A percentile compares a stretch with the other conserved stretches of the same genome.
Evolutionary conservation across 2,797 vertebrate genomes (phyloP).

Genomic region (Falco berigora): DNA sequence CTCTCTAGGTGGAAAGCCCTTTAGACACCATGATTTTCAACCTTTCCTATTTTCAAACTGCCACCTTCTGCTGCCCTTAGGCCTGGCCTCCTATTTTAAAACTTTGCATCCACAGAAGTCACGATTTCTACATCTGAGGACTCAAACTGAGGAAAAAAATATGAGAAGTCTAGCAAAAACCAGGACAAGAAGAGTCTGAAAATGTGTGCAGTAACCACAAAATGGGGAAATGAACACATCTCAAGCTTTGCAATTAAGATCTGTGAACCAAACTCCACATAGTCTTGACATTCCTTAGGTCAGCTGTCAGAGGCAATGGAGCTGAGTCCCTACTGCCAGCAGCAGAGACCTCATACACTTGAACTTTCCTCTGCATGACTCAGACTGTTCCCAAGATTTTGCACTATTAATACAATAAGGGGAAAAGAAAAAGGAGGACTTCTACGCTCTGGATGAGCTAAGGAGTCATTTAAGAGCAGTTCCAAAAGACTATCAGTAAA

Average conservation of each 20-base stretch:
- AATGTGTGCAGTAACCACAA: not conserved
- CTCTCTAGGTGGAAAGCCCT: not conserved
- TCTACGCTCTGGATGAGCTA: not conserved
- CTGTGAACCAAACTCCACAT: not conserved
- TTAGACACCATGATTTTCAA: not conserved
- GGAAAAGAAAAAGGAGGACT: not conserved
- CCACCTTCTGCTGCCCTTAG: not conserved
- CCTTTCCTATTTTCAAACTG: not conserved
- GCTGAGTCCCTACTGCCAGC: not conserved
- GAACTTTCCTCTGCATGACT: constrained; percentile 10
- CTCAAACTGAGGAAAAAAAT: not conserved
- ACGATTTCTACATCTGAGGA: not conserved
- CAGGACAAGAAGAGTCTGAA: not conserved
- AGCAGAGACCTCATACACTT: not conserved
- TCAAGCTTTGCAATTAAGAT: accelerated
- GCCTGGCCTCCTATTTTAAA: not conserved
- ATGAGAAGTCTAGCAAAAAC: not conserved
- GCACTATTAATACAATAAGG: not conserved
- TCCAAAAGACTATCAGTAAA: not conserved
- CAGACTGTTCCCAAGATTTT: not conserved
- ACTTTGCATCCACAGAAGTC: not conserved
- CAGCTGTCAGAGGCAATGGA: not conserved
- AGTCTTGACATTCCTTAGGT: not conserved
- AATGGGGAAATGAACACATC: not conserved
- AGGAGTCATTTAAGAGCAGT: not conserved